These are phyloP conservation scores for Brachionichthys hirsutus DNA, from an alignment of 2,113 vertebrate species.

Conservation along the genomic window DNA sequence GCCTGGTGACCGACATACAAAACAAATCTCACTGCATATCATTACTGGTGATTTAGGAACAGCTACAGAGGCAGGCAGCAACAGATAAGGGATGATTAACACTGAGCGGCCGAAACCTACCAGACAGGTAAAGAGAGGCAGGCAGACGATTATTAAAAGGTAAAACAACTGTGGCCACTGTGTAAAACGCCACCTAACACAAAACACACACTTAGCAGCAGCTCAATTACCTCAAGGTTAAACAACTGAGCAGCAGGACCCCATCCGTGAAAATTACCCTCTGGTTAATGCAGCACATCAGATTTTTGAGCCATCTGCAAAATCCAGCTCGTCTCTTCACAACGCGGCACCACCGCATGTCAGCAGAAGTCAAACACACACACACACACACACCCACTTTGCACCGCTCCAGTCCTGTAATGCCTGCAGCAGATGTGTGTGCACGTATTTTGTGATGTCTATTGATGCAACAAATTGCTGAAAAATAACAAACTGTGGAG, in stretches of 20 bases:
- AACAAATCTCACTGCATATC: not conserved
- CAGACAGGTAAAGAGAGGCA: not conserved
- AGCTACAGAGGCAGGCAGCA: not conserved
- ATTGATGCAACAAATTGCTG: constrained; percentile 18
- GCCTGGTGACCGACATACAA: not conserved
- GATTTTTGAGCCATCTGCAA: not conserved
- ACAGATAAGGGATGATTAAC: constrained; percentile 1
- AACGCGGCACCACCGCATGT: not conserved
- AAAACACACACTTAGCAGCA: not conserved
- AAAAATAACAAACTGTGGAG: no score
- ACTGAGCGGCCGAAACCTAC: not conserved
- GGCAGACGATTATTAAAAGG: not conserved
- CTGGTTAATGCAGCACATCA: constrained; percentile 4
- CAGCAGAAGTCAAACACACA: not conserved
- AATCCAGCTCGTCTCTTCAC: constrained; percentile 2
- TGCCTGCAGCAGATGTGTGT: not conserved
- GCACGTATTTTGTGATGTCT: constrained; percentile 2
- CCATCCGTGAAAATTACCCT: not conserved
- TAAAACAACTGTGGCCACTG: not conserved
- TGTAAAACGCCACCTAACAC: not conserved
- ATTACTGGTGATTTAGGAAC: not conserved
- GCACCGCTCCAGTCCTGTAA: not conserved
- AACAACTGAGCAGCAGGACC: constrained; percentile 2
- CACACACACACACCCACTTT: no score
- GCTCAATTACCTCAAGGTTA: not conserved